Conservation (phyloP, 2,113 vertebrate species). For the Diglossa brunneiventris region DNA sequence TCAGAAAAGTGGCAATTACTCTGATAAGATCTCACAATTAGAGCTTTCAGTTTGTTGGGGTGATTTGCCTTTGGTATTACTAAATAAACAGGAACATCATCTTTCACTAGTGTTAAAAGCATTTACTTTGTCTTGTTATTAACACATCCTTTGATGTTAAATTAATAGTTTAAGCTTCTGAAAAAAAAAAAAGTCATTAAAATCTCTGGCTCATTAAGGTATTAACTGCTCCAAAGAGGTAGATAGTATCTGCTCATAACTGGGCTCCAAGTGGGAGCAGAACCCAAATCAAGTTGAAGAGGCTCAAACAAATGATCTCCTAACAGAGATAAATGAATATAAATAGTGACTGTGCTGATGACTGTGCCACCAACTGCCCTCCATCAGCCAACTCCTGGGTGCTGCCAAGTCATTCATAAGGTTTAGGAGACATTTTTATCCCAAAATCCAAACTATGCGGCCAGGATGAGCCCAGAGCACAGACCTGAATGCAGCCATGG, state of each 20-base stretch:
- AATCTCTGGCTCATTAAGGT: background rate
- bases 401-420: background rate
- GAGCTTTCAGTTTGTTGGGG: background rate
- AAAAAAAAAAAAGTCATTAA: background rate
- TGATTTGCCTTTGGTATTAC: background rate
- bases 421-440: background rate
- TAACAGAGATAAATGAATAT: background rate
- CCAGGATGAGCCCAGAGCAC: background rate
- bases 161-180: background rate
- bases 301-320: background rate
- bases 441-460: background rate
- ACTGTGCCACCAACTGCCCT: background rate
- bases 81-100: slow-evolving; percentile 11
- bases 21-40: slow-evolving; percentile 22
- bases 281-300: background rate
- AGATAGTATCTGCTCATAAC: background rate
- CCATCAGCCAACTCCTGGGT: background rate
- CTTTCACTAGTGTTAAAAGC: background rate
- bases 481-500: background rate
- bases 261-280: background rate
- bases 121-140: background rate
- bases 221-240: background rate
- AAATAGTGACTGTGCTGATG: background rate
- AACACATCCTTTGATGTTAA: background rate
- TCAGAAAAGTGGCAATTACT: slow-evolving; percentile 4